Evolutionary conservation across 2,113 vertebrate genomes (phyloP).

Genomic region (Dicrurus megarhynchus): DNA sequence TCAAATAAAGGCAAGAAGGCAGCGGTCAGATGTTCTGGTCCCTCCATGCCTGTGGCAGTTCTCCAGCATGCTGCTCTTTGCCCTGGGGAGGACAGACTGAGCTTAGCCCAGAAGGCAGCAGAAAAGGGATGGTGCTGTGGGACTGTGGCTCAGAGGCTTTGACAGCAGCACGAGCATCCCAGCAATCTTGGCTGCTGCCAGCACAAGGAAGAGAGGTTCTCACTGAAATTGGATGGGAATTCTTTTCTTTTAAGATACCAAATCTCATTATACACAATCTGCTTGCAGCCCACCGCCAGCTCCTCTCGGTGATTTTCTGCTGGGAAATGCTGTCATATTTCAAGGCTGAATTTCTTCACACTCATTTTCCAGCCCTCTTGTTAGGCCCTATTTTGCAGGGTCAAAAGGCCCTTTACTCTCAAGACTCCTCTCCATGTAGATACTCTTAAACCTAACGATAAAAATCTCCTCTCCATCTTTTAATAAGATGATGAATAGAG

Average conservation of each 20-base stretch:
- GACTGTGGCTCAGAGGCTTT: not conserved
- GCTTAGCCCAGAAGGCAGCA: fast-evolving
- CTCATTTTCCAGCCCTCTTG: not conserved
- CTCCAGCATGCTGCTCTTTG: not conserved
- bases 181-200: not conserved
- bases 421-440: not conserved
- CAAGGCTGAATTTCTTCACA: constrained; percentile 11
- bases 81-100: not conserved
- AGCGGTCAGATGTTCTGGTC: not conserved
- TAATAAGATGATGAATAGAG: constrained; percentile 30
- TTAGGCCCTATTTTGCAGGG: constrained; percentile 36
- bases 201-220: not conserved
- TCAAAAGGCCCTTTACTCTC: constrained; percentile 37
- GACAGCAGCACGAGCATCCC: fast-evolving
- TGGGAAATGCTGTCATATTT: not conserved
- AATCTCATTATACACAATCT: not conserved
- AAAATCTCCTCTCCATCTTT: constrained; percentile 7
- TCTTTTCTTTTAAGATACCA: not conserved
- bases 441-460: not conserved
- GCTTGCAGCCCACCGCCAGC: not conserved
- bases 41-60: not conserved
- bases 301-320: not conserved
- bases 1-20: not conserved
- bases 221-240: not conserved
- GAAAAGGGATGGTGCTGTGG: not conserved